phyloP scores from a whole-genome alignment of 2,888 invertebrate species.

The Mimachlamys varia region DNA sequence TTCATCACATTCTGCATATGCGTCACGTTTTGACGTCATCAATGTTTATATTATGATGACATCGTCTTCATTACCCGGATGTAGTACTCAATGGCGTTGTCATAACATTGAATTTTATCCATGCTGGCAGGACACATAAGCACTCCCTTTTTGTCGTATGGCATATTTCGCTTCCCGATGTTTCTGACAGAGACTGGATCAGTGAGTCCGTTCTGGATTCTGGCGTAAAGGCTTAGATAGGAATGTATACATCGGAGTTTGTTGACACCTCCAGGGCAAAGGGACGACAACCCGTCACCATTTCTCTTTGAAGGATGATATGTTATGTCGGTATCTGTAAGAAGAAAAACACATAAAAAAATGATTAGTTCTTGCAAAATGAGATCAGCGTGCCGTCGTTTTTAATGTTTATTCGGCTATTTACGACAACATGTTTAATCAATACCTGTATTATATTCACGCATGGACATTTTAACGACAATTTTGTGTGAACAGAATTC shows the following conservation, averaged over 20 bases:
- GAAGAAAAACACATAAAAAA: background rate
- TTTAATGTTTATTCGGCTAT: too few species aligned
- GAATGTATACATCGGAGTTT: slow-evolving; percentile 37
- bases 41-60: slow-evolving; percentile 6
- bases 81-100: slow-evolving; percentile 37
- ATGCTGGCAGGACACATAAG: slow-evolving; percentile 32
- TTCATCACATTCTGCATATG: slow-evolving; percentile 18
- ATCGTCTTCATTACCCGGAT: slow-evolving; percentile 40
- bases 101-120: slow-evolving; percentile 39
- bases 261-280: slow-evolving; percentile 12
- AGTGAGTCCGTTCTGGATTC: slow-evolving; percentile 35
- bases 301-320: background rate
- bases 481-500: too few species aligned
- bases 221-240: slow-evolving; percentile 35
- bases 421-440: too few species aligned
- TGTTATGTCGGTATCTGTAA: background rate
- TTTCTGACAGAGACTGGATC: slow-evolving; percentile 34
- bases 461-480: too few species aligned
- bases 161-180: slow-evolving; percentile 29
- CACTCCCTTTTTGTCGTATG: slow-evolving; percentile 39
- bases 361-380: too few species aligned
- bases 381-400: background rate
- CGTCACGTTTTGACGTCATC: slow-evolving; percentile 35
- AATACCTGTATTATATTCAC: too few species aligned
- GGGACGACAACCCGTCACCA: background rate